Percentiles rank a stretch among this genome's conserved stretches.
phyloP scores from a whole-genome alignment of 2,113 vertebrate genomes.

The Ginglymostoma cirratum region DNA sequence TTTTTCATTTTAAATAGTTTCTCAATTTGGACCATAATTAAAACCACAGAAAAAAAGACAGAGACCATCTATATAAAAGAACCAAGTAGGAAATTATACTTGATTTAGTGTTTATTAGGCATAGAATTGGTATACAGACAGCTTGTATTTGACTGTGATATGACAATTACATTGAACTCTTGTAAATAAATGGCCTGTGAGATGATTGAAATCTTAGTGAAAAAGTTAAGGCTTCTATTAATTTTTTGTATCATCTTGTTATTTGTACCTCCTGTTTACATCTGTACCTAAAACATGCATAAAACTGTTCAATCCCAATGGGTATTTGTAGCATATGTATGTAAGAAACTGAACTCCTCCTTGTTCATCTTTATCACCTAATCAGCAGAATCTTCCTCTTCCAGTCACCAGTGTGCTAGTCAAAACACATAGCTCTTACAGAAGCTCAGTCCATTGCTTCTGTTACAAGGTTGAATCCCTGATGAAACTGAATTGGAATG shows the following conservation, averaged over 20 bases:
- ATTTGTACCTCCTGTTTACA: neutral
- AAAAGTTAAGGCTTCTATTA: neutral
- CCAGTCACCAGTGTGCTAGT: neutral
- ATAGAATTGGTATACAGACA: neutral
- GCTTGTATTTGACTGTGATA: neutral
- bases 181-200: neutral
- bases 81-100: neutral
- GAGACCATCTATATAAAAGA: neutral
- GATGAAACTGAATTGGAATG: neutral
- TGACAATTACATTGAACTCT: neutral
- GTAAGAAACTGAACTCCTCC: neutral
- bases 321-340: neutral
- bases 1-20: no score
- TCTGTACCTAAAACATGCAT: neutral
- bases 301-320: neutral
- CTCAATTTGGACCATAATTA: no score
- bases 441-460: neutral
- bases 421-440: neutral
- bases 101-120: neutral
- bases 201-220: neutral
- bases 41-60: no score
- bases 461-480: conserved; percentile 24
- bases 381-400: neutral
- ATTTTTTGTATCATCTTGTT: neutral
- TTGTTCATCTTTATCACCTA: neutral